phyloP scores from a whole-genome alignment of 2,113 vertebrate genomes.

The Mus pahari region DNA sequence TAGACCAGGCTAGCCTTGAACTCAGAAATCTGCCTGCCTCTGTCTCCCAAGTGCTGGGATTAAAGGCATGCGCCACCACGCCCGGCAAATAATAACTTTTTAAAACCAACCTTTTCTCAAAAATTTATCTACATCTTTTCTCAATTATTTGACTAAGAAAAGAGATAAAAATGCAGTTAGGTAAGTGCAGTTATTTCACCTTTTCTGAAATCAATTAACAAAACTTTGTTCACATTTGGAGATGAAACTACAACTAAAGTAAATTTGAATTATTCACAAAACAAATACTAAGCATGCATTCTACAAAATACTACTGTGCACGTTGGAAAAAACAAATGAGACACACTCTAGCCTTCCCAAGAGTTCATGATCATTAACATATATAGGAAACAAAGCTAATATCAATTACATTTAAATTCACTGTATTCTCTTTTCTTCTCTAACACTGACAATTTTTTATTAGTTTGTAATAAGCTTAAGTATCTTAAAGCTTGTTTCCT shows the following conservation, averaged over 20 bases:
- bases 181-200: not conserved
- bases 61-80: too few relatives aligned
- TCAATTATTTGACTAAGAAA: not conserved
- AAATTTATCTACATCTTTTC: slow-evolving; percentile 22
- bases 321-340: slow-evolving; percentile 9
- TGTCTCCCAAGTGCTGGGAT: too few relatives aligned
- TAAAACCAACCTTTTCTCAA: not conserved
- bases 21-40: too few relatives aligned
- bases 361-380: slow-evolving; percentile 15
- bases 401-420: not conserved
- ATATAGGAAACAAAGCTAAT: slow-evolving; percentile 12
- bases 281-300: slow-evolving; percentile 21
- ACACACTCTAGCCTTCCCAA: not conserved
- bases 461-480: not conserved
- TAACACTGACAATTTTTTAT: not conserved
- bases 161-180: not conserved
- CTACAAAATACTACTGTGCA: not conserved
- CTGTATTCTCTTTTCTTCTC: not conserved
- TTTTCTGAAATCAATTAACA: slow-evolving; percentile 45
- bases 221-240: not conserved
- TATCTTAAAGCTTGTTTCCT: slow-evolving; percentile 3
- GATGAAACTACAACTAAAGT: slow-evolving; percentile 43
- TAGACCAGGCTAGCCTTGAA: too few relatives aligned
- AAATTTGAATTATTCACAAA: slow-evolving; percentile 51
- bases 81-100: too few relatives aligned